A percentile compares a stretch with the other conserved stretches of the same genome.
Conservation (phyloP, 2,113 vertebrate species). For the Pelmatolapia mariae region DNA sequence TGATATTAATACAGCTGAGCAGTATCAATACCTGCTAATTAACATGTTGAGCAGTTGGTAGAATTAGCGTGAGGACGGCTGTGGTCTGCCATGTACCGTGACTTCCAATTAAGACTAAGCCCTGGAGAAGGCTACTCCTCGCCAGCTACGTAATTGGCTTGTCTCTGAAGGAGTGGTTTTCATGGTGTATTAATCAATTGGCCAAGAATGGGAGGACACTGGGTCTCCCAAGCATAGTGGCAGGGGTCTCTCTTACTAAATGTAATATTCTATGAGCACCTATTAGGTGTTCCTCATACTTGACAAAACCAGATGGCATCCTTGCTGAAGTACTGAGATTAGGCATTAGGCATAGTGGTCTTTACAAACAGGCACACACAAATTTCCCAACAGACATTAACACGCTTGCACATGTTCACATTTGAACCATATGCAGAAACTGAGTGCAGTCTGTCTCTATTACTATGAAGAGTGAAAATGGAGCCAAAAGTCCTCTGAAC, state of each 20-base stretch:
- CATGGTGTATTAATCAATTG: constrained; percentile 52
- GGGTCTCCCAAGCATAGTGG: constrained; percentile 3
- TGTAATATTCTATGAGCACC: neutral
- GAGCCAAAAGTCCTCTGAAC: neutral
- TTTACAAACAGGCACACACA: neutral
- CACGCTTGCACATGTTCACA: neutral
- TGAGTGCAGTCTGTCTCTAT: neutral
- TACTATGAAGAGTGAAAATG: neutral
- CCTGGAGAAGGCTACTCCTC: constrained; percentile 47
- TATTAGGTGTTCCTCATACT: neutral
- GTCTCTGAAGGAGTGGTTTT: constrained; percentile 47
- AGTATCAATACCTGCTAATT: constrained; percentile 62
- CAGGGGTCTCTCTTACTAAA: neutral
- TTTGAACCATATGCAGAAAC: neutral
- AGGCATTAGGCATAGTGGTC: neutral
- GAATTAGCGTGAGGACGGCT: constrained; percentile 27
- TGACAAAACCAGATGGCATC: neutral
- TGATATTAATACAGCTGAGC: constrained; percentile 54
- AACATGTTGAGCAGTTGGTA: constrained; percentile 47
- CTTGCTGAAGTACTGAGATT: neutral
- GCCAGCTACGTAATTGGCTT: constrained; percentile 51
- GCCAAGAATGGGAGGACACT: neutral
- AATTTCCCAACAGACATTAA: neutral
- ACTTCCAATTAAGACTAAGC: constrained; percentile 65
- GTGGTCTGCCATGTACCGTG: constrained; percentile 38